Evolutionary conservation across 2,888 invertebrate genomes (phyloP).

Genomic region (Eristalinus sepulchralis): DNA sequence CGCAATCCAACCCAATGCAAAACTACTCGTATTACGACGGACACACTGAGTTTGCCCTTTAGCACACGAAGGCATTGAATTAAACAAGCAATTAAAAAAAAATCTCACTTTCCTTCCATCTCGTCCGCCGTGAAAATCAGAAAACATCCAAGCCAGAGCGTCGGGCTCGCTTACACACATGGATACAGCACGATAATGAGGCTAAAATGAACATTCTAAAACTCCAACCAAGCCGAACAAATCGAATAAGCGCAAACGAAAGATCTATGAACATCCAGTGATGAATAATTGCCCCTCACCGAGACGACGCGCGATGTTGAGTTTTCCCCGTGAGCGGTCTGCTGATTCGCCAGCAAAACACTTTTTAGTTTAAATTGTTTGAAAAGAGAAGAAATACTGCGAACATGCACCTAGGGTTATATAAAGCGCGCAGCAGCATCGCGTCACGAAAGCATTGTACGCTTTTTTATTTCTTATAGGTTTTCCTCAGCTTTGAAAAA

Average conservation of each 20-base stretch:
- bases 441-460: not conserved
- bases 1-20: too few species aligned
- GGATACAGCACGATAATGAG: slow-evolving; percentile 5
- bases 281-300: slow-evolving; percentile 49
- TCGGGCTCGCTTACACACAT: too few species aligned
- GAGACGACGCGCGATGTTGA: slow-evolving; percentile 28
- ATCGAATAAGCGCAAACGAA: slow-evolving; percentile 18
- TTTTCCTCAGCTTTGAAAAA: slow-evolving; percentile 36
- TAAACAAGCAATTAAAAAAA: not conserved
- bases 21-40: not conserved
- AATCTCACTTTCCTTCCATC: not conserved
- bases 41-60: not conserved
- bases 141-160: not conserved
- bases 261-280: slow-evolving; percentile 14
- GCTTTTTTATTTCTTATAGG: slow-evolving; percentile 2
- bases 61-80: slow-evolving; percentile 15
- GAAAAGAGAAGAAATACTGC: slow-evolving; percentile 14
- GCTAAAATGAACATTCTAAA: slow-evolving; percentile 48
- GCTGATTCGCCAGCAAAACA: slow-evolving; percentile 43
- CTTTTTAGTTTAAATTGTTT: slow-evolving; percentile 1
- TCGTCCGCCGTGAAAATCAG: not conserved
- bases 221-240: slow-evolving; percentile 51
- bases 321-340: slow-evolving; percentile 61
- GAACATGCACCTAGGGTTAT: slow-evolving; percentile 51
- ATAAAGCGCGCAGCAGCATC: slow-evolving; percentile 30